Base-by-base conservation (phyloP, 2,797 vertebrate genomes). In the Acanthornis magna region DNA sequence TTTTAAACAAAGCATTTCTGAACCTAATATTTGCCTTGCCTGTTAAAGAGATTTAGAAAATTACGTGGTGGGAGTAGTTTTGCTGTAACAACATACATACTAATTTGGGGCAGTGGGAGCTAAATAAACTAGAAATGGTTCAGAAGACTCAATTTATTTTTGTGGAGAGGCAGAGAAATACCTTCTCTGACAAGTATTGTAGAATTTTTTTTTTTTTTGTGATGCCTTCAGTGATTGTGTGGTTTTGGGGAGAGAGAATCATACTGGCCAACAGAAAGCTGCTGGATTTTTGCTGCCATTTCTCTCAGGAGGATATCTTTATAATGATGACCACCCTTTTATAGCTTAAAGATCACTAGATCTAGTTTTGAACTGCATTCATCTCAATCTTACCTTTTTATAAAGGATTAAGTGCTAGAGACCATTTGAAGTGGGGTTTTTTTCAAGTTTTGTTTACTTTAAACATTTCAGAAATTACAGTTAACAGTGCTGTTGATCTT, bases 1-100 rank as follows among this genome's bases (percentile, higher is more conserved):
- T 88, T 91, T 78, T 76, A 93, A 87, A 38, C 71, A n/a, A 89
- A 94, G 21, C 80, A 21, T 94, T 94, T 96, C 86, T 71, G 73
- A 84, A 57, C 43, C 67, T 91, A 85, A 85, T 50, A 70, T 91
- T 91, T 92, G 38, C 58, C 42, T 92, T 91, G 32, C 47, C 36
- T 79, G 26, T 83, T 90, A 55, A 91, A 74, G 77, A 54, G 72
- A 66, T 95, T 85, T 73, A 20, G 68, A 67, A 57, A 95, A 94
- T 74, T 76, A 13, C 26, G 12, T 26, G 62, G 7, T 79, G 15
- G 34, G 58, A 68, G 22, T 74, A 78, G 26, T 85, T 92, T 74
- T 51, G 25, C 61, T 75, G 13, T 82, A 76, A 70, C 8, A 61
- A 38, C 2, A 7, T 68, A 45, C 30, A 20, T 93, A 75, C 66